These are phyloP conservation scores for Vespertilio murinus DNA, from an alignment of 2,797 vertebrate genomes.

Conservation along the genomic window DNA sequence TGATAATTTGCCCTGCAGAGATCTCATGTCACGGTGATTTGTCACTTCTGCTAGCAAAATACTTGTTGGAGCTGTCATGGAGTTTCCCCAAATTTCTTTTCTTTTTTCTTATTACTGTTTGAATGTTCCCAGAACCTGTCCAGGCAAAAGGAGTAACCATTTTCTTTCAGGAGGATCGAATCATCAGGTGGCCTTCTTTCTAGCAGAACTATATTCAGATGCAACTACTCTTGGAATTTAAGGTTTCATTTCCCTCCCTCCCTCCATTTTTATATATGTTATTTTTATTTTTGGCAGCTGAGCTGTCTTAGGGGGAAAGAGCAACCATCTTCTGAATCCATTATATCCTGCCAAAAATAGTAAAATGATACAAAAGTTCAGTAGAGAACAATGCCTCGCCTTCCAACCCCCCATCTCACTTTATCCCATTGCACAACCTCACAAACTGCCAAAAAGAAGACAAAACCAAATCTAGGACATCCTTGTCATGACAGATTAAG, in stretches of 20 bases:
- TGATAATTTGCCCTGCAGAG: not conserved
- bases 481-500: not conserved
- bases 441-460: not conserved
- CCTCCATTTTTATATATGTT: not conserved
- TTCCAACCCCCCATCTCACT: not conserved
- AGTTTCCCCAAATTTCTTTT: not conserved
- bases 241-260: not conserved
- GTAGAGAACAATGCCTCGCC: not conserved
- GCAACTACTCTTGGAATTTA: not conserved
- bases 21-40: not conserved
- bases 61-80: not conserved
- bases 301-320: not conserved
- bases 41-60: not conserved
- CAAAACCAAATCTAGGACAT: not conserved
- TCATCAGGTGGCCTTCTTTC: not conserved
- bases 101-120: not conserved
- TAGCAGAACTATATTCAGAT: not conserved
- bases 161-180: not conserved
- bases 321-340: not conserved
- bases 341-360: not conserved
- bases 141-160: not conserved
- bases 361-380: not conserved
- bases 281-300: not conserved
- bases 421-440: not conserved
- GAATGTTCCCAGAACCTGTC: not conserved